These are phyloP conservation scores for Poecilia wingei DNA, from an alignment of 2,797 vertebrate genomes.

Conservation along the genomic window DNA sequence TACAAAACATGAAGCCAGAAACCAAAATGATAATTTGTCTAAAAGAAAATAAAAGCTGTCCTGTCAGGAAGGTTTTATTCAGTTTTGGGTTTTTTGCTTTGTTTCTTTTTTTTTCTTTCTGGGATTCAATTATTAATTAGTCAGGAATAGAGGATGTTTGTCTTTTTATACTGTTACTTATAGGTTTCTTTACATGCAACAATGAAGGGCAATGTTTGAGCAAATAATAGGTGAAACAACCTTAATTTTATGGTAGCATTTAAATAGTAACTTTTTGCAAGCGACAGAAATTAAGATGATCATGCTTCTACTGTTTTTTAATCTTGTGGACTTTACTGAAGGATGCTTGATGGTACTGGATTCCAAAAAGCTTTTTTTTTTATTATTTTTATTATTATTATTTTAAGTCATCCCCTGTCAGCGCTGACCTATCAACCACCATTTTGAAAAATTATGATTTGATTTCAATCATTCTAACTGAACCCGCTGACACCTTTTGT, in stretches of 20 bases:
- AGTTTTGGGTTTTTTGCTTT: background rate
- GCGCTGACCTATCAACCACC: background rate
- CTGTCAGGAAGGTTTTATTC: background rate
- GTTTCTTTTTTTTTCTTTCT: background rate
- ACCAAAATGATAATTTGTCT: background rate
- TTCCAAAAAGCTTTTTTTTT: background rate
- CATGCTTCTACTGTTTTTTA: background rate
- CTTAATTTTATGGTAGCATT: background rate
- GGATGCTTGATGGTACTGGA: background rate
- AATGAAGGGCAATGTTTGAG: background rate
- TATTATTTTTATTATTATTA: background rate
- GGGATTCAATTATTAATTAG: background rate
- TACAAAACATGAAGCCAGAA: background rate
- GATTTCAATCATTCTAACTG: background rate
- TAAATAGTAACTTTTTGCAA: background rate
- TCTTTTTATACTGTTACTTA: background rate
- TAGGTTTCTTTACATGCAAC: background rate
- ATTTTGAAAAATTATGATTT: background rate
- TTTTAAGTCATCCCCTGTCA: background rate
- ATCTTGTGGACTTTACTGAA: background rate
- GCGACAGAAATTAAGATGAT: background rate
- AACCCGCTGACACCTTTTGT: background rate
- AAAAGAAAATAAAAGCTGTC: background rate
- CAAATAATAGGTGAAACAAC: background rate
- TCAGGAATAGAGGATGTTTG: background rate